phyloP scores from a whole-genome alignment of 2,797 vertebrate genomes.

The Fistularia commersonii region DNA sequence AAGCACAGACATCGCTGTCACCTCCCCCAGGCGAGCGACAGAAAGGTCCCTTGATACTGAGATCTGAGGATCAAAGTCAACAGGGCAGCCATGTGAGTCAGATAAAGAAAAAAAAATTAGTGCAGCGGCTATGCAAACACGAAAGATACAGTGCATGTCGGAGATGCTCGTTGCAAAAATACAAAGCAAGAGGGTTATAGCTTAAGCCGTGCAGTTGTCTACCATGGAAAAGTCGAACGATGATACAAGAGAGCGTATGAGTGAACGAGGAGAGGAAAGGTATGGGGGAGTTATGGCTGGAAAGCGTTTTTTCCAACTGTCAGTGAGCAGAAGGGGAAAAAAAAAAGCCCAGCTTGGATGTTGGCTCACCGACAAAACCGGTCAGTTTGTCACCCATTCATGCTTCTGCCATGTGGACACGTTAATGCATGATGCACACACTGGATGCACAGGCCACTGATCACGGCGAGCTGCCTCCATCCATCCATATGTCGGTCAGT shows the following conservation, averaged over 20 bases:
- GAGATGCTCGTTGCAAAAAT: constrained; percentile 17
- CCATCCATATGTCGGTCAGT: constrained; percentile 64
- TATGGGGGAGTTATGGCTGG: constrained; percentile 18
- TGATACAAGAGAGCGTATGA: constrained; percentile 18
- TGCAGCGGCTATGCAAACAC: constrained; percentile 38
- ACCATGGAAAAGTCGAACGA: not conserved
- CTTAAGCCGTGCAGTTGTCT: constrained; percentile 17
- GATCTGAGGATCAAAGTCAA: constrained; percentile 69
- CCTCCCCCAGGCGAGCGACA: constrained; percentile 50
- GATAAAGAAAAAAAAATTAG: constrained; percentile 15
- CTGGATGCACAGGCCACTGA: constrained; percentile 30
- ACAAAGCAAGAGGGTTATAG: constrained; percentile 26
- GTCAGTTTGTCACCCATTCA: constrained; percentile 53
- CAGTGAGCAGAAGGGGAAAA: constrained; percentile 47
- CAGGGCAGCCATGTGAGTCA: constrained; percentile 53
- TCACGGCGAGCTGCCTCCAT: constrained; percentile 34
- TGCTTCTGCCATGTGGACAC: constrained; percentile 55
- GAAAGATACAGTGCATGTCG: constrained; percentile 17
- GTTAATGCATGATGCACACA: constrained; percentile 37
- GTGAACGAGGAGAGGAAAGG: constrained; percentile 6
- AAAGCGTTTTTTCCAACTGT: constrained; percentile 31
- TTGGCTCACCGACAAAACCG: constrained; percentile 47
- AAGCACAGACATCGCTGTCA: constrained; percentile 69
- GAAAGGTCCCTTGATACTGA: constrained; percentile 64
- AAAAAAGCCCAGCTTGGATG: constrained; percentile 43